phyloP scores from a whole-genome alignment of 53 echinoderm and acorn worm genomes.

The Stichopus horrens region DNA sequence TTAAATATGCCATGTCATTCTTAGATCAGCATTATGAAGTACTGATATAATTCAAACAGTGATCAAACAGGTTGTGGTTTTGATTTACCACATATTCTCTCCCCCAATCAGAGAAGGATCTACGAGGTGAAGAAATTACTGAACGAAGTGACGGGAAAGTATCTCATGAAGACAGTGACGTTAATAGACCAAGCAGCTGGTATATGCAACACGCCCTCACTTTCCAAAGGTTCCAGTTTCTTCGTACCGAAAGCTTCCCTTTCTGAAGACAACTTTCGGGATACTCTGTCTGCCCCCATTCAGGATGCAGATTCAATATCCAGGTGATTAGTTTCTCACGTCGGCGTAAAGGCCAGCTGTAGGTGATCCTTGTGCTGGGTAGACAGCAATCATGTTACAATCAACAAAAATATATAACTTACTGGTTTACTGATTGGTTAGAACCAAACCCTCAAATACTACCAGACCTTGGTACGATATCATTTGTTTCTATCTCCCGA shows the following conservation, averaged over 20 bases:
- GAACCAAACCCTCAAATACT: no score
- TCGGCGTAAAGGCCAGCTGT: no score
- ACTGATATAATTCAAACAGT: no score
- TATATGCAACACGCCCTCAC: conserved; percentile 37
- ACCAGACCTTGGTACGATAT: no score
- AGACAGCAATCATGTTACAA: no score
- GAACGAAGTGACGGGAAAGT: conserved; percentile 30
- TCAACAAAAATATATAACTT: no score
- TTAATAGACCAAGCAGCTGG: conserved; percentile 31
- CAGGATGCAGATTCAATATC: conserved; percentile 1
- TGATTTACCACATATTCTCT: neutral
- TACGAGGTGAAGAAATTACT: conserved; percentile 28
- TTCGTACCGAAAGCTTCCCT: neutral
- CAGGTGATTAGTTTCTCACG: neutral
- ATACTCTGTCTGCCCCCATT: conserved; percentile 13
- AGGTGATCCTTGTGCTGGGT: no score
- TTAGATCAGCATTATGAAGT: no score
- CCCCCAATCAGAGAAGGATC: neutral
- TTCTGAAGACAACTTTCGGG: conserved; percentile 3
- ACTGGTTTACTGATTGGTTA: no score
- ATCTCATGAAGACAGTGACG: conserved; percentile 30
- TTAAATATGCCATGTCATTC: no score
- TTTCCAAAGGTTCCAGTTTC: conserved; percentile 41
- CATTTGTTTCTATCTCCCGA: no score
- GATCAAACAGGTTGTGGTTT: no score